Percentiles rank a stretch among this genome's conserved stretches.
phyloP scores from a whole-genome alignment of 2,888 invertebrate species.

The Sialis lutaria region DNA sequence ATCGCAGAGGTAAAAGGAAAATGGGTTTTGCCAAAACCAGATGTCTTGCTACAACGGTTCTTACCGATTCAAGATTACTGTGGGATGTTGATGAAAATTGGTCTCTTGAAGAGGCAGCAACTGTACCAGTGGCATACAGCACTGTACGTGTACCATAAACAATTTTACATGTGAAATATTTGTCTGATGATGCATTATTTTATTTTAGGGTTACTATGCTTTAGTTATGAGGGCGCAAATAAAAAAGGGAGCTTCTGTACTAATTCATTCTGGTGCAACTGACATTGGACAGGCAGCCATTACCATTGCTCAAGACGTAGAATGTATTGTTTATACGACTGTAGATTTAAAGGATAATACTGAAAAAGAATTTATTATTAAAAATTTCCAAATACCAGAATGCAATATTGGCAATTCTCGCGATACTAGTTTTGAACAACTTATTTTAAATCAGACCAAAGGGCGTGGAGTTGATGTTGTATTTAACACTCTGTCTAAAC shows the following conservation, averaged over 20 bases:
- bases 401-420: neutral
- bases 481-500: constrained; percentile 41
- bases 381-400: neutral
- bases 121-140: constrained; percentile 43
- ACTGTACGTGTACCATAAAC: constrained; percentile 29
- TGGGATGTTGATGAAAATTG: constrained; percentile 41
- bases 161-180: constrained; percentile 21
- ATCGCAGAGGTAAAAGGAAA: constrained; percentile 20
- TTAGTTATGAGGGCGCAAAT: constrained; percentile 58
- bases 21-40: constrained; percentile 27
- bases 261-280: constrained; percentile 79
- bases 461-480: constrained; percentile 41
- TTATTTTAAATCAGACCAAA: constrained; percentile 31
- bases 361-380: neutral
- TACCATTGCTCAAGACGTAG: constrained; percentile 34
- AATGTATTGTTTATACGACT: constrained; percentile 42
- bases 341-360: constrained; percentile 23
- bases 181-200: too few relatives aligned
- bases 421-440: constrained; percentile 14
- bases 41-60: constrained; percentile 32
- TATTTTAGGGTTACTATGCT: constrained; percentile 14
- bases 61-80: constrained; percentile 26
- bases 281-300: constrained; percentile 71
- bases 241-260: constrained; percentile 54
- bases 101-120: constrained; percentile 44